phyloP scores from a whole-genome alignment of 2,113 vertebrate species.

The Gasterosteus nipponicus region DNA sequence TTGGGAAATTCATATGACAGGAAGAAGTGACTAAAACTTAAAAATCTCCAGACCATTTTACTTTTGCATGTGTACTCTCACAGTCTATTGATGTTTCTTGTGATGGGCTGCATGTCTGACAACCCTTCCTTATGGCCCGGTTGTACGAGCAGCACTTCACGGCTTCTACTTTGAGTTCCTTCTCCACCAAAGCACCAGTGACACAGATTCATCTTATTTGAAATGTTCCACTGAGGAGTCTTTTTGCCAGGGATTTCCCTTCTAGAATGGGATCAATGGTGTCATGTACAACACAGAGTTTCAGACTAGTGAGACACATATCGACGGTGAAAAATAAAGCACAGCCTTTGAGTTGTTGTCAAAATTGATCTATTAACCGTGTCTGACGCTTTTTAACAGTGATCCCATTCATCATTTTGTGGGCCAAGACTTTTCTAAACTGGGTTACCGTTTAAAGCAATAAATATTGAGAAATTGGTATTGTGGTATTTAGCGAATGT shows the following conservation, averaged over 20 bases:
- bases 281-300: not conserved
- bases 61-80: not conserved
- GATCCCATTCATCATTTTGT: not conserved
- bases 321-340: not conserved
- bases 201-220: slow-evolving; percentile 12
- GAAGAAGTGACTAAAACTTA: not conserved
- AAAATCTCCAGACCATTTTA: not conserved
- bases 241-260: not conserved
- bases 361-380: not conserved
- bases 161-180: not conserved
- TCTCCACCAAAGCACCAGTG: not conserved
- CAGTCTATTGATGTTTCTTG: not conserved
- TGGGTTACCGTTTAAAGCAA: not conserved
- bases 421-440: not conserved
- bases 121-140: not conserved
- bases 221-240: not conserved
- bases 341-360: not conserved
- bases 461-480: not conserved
- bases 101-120: not conserved
- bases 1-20: not conserved
- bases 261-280: not conserved
- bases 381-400: not conserved
- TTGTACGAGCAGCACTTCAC: not conserved
- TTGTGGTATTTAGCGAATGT: not conserved
- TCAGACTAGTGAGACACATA: slow-evolving; percentile 1